Conservation (phyloP, 2,113 vertebrate genomes). For the Rousettus leschenaultii region DNA sequence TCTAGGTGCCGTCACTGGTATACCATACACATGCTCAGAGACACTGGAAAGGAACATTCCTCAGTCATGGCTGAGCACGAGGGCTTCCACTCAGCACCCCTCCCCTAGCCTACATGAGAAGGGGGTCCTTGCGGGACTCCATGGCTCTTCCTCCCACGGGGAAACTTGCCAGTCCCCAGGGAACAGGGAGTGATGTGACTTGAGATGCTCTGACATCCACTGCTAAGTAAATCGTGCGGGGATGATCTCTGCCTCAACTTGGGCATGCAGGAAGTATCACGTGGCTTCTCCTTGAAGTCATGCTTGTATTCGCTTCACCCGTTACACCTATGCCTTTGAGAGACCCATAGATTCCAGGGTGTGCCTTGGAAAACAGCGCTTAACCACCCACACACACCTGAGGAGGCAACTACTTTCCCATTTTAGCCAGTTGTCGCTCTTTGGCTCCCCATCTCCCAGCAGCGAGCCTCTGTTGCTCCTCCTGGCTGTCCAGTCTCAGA, state of each 20-base stretch:
- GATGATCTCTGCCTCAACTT: not conserved
- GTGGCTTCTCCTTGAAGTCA: not conserved
- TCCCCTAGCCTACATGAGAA: not conserved
- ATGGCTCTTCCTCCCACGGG: not conserved
- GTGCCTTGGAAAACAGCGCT: not conserved
- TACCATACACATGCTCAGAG: not conserved
- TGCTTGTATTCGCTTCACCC: not conserved
- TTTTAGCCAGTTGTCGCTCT: not conserved
- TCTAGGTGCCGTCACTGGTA: not conserved
- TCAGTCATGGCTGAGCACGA: not conserved
- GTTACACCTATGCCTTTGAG: not conserved
- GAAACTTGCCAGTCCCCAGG: not conserved
- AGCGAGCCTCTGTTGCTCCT: not conserved
- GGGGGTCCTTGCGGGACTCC: rapidly evolving
- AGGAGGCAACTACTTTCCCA: rapidly evolving
- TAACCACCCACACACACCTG: rapidly evolving
- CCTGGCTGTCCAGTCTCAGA: not conserved
- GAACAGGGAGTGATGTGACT: rapidly evolving
- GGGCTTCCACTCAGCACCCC: not conserved
- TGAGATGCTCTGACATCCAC: not conserved
- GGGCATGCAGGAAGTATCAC: not conserved
- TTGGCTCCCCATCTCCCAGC: rapidly evolving
- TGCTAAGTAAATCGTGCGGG: not conserved
- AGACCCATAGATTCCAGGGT: not conserved
- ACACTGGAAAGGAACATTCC: not conserved